Base-by-base conservation (phyloP, 2,888 invertebrate genomes). In the Dynastes grantii region DNA sequence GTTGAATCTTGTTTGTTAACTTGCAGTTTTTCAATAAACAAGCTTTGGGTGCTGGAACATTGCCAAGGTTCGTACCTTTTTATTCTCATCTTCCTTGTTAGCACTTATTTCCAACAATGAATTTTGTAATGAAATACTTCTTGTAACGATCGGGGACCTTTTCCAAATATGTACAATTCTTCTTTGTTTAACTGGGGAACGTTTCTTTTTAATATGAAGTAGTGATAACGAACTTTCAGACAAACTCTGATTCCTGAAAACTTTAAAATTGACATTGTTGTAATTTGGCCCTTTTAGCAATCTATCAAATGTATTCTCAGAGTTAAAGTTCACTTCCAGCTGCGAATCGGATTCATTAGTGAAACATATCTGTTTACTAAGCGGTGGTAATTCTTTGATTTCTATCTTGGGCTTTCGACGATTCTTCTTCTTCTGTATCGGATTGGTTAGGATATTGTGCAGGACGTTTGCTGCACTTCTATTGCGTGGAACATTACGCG, bases 11-110 rank as follows among this genome's bases (percentile, higher is more conserved):
- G 51, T 51, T 22, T 22, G 11, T 29, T n/a, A 49, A 27, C 32
- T 76, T 65, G 37, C 5, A 45, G 58, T 11, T 77, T 77, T 55
- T 77, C 77, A 13, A 77, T 58, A 27, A 22, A 77, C 49, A 77
- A 68, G 45, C 55, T 77, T 58, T 77, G n/a, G n/a, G n/a, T n/a
- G n/a, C n/a, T n/a, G n/a, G n/a, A n/a, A n/a, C 5, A 16, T 68
- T 2, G 68, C 77, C 16, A 68, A 58, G 9, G 77, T 77, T 4
- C 58, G 51, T 4, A 55, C 13, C 16, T 9, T 67, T 58, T 75
- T 75, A 22, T 58, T 9, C 9, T 27, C 45, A 6, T 61, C 58
- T 29, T 32, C 29, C 11, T 29, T 32, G 13, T 29, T 32, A 9
- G 61, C 37, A 37, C 13, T 64, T 64, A 55, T 13, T 29, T 29